These are phyloP conservation scores for Pygmarrhopalites habei DNA, from an alignment of 1,140 invertebrate species.

Conservation along the genomic window DNA sequence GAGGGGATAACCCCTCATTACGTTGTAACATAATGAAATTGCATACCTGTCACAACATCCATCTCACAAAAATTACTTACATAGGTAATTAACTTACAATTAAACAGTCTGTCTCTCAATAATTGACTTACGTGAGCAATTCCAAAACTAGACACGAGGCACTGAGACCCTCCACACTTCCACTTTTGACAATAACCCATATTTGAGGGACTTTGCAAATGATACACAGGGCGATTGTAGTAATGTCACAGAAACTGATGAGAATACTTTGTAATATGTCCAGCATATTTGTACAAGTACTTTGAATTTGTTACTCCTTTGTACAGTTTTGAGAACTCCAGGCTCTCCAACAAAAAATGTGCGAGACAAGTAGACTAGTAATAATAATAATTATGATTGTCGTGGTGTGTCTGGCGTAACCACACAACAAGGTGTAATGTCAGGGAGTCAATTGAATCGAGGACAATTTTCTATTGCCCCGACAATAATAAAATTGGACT, in stretches of 20 bases:
- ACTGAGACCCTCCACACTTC: conserved; percentile 29
- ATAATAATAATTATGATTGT: too few relatives aligned
- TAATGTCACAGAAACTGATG: conserved; percentile 28
- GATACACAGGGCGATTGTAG: conserved; percentile 25
- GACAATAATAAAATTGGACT: too few relatives aligned
- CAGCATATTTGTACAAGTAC: too few relatives aligned
- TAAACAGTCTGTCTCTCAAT: neutral
- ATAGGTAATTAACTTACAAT: neutral
- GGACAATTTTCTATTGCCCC: too few relatives aligned
- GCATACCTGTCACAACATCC: conserved; percentile 11
- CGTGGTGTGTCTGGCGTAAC: too few relatives aligned
- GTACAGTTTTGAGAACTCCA: too few relatives aligned
- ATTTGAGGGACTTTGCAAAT: conserved; percentile 35
- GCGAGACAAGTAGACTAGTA: too few relatives aligned
- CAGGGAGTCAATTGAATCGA: too few relatives aligned
- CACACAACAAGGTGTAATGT: too few relatives aligned
- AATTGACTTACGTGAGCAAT: conserved; percentile 25
- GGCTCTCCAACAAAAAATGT: too few relatives aligned
- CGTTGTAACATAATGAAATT: conserved; percentile 30
- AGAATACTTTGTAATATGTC: conserved; percentile 3
- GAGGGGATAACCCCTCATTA: conserved; percentile 24
- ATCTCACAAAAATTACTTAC: neutral
- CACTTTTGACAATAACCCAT: conserved; percentile 8
- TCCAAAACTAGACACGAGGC: conserved; percentile 14
- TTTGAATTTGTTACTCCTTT: too few relatives aligned